These are phyloP conservation scores for Cerceris rybyensis DNA, from an alignment of 2,888 invertebrate species.

Conservation along the genomic window DNA sequence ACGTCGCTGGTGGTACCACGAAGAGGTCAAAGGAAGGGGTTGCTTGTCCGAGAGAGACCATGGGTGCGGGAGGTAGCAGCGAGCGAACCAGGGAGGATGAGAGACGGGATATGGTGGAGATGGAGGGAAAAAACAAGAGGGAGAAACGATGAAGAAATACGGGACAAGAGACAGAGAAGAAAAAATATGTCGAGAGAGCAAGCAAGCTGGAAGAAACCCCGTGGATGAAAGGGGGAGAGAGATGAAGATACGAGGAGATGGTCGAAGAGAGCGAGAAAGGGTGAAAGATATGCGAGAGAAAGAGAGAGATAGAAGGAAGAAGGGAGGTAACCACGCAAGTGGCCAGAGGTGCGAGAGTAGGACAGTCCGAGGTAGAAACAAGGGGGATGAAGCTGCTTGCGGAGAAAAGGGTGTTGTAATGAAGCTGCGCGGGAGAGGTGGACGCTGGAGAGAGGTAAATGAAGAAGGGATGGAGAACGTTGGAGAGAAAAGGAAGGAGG, in stretches of 20 bases:
- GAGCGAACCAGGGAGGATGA: conserved; percentile 4
- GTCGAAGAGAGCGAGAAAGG: conserved; percentile 19
- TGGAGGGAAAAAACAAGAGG: conserved; percentile 20
- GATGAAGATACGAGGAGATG: conserved; percentile 7
- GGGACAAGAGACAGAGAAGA: conserved; percentile 16
- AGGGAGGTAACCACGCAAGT: conserved; percentile 60
- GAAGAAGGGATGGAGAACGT: conserved; percentile 52
- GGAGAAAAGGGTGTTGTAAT: conserved; percentile 72
- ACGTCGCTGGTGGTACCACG: conserved; percentile 62
- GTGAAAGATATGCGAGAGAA: conserved; percentile 12
- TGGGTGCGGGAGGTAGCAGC: conserved; percentile 15
- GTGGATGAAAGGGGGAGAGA: conserved; percentile 42
- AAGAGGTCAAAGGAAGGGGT: conserved; percentile 51
- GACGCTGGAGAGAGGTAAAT: conserved; percentile 45
- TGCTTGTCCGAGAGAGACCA: conserved; percentile 47
- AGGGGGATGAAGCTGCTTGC: conserved; percentile 62
- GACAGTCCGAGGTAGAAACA: conserved; percentile 51
- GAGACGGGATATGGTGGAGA: conserved; percentile 7
- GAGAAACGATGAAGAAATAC: conserved; percentile 13
- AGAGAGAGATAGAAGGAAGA: conserved; percentile 23
- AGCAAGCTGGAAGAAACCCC: conserved; percentile 44
- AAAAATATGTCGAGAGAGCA: conserved; percentile 35
- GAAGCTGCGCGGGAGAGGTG: conserved; percentile 63
- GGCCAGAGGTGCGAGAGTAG: conserved; percentile 62
- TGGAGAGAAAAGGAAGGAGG: conserved; percentile 43